These are phyloP conservation scores for Saguinus midas DNA, from an alignment of 2,113 vertebrate genomes.

Conservation along the genomic window DNA sequence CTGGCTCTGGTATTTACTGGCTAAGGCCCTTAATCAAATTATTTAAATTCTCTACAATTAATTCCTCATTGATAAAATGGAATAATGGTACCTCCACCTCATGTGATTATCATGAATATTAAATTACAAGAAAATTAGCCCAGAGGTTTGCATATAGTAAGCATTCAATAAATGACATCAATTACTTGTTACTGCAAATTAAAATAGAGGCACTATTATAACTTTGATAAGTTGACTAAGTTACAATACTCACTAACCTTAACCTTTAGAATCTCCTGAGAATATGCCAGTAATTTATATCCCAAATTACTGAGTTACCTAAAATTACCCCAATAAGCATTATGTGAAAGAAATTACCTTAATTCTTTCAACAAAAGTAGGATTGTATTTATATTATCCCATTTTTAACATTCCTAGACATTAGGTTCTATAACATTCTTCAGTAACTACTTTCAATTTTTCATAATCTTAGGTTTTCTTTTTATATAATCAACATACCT, in stretches of 20 bases:
- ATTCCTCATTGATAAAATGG: constrained; percentile 15
- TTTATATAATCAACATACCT: background rate
- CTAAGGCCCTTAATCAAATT: background rate
- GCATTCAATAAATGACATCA: background rate
- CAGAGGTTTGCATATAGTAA: background rate
- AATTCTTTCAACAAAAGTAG: constrained; percentile 11
- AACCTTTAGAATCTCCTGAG: constrained; percentile 18
- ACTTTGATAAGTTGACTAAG: constrained; percentile 16
- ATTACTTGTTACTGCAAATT: constrained; percentile 50
- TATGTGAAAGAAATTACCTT: constrained; percentile 35
- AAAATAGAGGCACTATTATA: background rate
- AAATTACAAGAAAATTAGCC: constrained; percentile 32
- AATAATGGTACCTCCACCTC: background rate
- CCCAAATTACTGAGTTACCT: constrained; percentile 45
- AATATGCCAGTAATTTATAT: constrained; percentile 22
- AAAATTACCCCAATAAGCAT: constrained; percentile 32
- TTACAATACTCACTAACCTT: background rate
- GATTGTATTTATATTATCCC: constrained; percentile 1
- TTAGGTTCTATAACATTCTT: constrained; percentile 44
- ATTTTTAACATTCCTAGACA: constrained; percentile 9
- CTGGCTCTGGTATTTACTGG: background rate
- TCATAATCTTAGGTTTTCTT: constrained; percentile 47
- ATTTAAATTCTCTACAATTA: constrained; percentile 40
- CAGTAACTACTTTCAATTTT: constrained; percentile 23
- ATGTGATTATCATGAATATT: constrained; percentile 20